A percentile compares a stretch with the other conserved stretches of the same genome.
These are phyloP conservation scores for Caenorhabditis sp. DNA, from an alignment of 2,888 invertebrate genomes.

Conservation along the genomic window DNA sequence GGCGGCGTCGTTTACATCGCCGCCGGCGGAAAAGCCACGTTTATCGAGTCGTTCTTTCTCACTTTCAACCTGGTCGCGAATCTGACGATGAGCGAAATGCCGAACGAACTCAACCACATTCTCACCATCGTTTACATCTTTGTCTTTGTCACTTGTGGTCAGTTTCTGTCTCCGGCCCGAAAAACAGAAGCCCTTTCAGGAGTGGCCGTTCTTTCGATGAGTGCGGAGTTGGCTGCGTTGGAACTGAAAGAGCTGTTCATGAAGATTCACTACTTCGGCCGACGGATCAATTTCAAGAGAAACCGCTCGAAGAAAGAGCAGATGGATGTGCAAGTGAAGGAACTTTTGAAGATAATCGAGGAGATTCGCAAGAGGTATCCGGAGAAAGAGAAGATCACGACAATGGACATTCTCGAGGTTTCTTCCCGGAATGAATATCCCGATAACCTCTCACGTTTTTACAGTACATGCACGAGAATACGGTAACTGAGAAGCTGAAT, in stretches of 20 bases:
- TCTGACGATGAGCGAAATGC: constrained; percentile 79
- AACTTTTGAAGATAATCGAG: constrained; percentile 77
- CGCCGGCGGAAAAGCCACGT: constrained; percentile 76
- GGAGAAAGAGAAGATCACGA: constrained; percentile 77
- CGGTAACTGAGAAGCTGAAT: constrained; percentile 54
- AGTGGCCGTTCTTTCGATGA: constrained; percentile 79
- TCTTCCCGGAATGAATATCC: no score
- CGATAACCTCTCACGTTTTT: no score
- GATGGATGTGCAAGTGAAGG: constrained; percentile 77
- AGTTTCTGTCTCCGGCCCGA: neutral
- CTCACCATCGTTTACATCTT: constrained; percentile 78
- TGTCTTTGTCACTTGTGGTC: constrained; percentile 78
- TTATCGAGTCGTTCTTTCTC: constrained; percentile 78
- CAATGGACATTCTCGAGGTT: constrained; percentile 76
- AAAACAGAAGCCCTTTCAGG: constrained; percentile 52
- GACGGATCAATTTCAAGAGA: constrained; percentile 77
- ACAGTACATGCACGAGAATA: constrained; percentile 76
- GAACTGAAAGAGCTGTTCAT: constrained; percentile 78
- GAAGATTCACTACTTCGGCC: constrained; percentile 76
- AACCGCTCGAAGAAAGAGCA: constrained; percentile 69
- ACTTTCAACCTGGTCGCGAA: constrained; percentile 79
- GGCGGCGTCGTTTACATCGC: constrained; percentile 77
- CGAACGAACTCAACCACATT: constrained; percentile 72
- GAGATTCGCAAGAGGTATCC: constrained; percentile 76
- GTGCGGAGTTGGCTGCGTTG: constrained; percentile 78